phyloP scores from a whole-genome alignment of 2,113 vertebrate species.

The Zosterops hypoxanthus region DNA sequence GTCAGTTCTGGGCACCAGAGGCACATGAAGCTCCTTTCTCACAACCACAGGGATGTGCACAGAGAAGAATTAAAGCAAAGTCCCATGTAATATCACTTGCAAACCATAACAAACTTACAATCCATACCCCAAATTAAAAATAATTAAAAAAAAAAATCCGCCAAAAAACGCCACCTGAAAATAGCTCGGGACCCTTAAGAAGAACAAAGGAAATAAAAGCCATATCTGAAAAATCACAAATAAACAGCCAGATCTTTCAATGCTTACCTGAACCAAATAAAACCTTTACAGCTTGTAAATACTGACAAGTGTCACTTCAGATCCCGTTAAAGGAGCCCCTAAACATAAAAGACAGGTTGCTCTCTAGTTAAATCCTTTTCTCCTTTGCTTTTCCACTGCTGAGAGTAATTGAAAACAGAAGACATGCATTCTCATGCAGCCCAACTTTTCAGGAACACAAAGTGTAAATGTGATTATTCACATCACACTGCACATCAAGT shows the following conservation, averaged over 20 bases:
- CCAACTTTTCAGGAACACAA: neutral
- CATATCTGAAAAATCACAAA: neutral
- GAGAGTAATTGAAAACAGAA: constrained; percentile 65
- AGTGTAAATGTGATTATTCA: neutral
- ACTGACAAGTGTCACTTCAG: neutral
- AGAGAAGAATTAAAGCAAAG: neutral
- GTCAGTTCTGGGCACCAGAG: neutral
- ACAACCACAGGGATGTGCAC: neutral
- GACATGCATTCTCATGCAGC: neutral
- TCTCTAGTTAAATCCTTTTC: neutral
- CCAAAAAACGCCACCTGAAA: neutral
- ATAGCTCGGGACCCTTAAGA: neutral
- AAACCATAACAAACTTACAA: neutral
- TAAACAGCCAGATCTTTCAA: neutral
- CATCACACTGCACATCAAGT: neutral
- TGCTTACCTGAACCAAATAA: neutral
- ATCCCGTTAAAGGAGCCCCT: constrained; percentile 35
- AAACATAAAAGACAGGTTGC: neutral
- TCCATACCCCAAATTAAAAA: neutral
- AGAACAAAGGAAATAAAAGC: neutral
- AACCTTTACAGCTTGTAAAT: constrained; percentile 30
- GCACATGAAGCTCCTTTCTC: neutral
- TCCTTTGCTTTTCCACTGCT: constrained; percentile 8
- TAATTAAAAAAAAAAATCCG: too few species aligned
- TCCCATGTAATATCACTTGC: neutral